Evolutionary conservation across 2,797 vertebrate genomes (phyloP), one percentile per base, ranked within the genome.

Genomic region (Malurus leucopterus): DNA sequence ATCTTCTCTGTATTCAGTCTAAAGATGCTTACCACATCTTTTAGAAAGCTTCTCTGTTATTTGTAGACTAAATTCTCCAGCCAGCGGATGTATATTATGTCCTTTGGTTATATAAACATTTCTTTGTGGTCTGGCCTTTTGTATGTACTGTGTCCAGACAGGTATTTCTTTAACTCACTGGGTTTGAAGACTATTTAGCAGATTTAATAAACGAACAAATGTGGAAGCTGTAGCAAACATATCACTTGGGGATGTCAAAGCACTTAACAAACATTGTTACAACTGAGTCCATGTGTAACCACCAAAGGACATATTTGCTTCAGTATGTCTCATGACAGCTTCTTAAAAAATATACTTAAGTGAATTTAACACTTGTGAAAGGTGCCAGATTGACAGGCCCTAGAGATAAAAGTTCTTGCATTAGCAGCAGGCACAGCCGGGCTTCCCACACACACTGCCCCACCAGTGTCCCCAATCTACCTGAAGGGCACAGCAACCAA

Each of bases 281-380:
- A 94, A 92, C 53, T 44, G 44, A 95, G 96, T 93, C 93, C 95
- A 94, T 96, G 96, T 96, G 95, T 95, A 95, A 95, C 91, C 27
- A 95, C 91, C 69, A 95, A 96, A 94, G 96, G 93, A 96, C 94
- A 95, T 95, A 95, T 93, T 96, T 96, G 91, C 93, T 93, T 96
- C 95, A 88, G 94, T 95, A 93, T 95, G 90, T 96, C 94, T 95
- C 90, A 87, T 96, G 95, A 96, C 95, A 96, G 95, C 93, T 96
- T 96, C 91, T 92, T 94, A 81, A 88, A 91, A 94, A 89, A 90
- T 94, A 92, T 27, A 94, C 87, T 92, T 89, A 88, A 95, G 95
- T 82, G 85, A 95, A 93, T 95, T 94, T 94, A 96, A 93, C 93
- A 93, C 92, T 95, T 96, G 93, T 86, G 92, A 95, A 93, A 94